Base-by-base conservation (phyloP, 2,888 invertebrate species). In the Rhaphigaster nebulosa region DNA sequence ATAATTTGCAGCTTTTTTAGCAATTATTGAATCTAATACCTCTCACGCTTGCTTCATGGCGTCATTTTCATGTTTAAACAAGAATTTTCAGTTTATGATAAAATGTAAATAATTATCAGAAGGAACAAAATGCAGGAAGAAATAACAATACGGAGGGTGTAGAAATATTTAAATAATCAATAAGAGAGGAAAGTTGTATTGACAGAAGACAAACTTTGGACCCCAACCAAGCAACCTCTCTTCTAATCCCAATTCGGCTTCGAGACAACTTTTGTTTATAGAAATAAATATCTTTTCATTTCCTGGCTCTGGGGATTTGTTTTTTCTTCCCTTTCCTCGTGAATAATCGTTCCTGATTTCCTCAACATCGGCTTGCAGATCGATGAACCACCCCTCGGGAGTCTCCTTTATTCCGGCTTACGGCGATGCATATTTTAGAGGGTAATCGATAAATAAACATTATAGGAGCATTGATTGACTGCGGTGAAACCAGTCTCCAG, bases 281-380 rank as follows among this genome's bases (percentile, higher is more conserved):
- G 76, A 89, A 89, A 89, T 89, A 89, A 89, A 89, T 89, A 89
- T 89, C 76, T 89, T 89, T 76, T 89, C 89, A 89, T 89, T 89
- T 76, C 70, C 70, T 45, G 70, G 29, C n/a, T 52, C 29, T 70
- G n/a, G 84, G 45, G 45, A 84, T 84, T 45, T 84, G 45, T 84
- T 84, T 45, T 41, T 84, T 45, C 45, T 89, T 76, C 52, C 88
- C 60, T 56, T n/a, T 15, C 60, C 88, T 34, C 56, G 60, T 65
- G 89, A 89, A 89, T 89, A 89, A 89, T 89, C 89, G 65, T 10
- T 23, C n/a, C 38, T 70, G 70, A 89, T 89, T 89, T 89, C 89
- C 89, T 76, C 41, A 60, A 41, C 54, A 54, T 54, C 54, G 87
- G 54, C 26, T 4, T 34, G 54, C n/a, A 87, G 50, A 56, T 52